Base-by-base conservation (phyloP, 2,888 invertebrate species). In the Himalopsyche anomala region DNA sequence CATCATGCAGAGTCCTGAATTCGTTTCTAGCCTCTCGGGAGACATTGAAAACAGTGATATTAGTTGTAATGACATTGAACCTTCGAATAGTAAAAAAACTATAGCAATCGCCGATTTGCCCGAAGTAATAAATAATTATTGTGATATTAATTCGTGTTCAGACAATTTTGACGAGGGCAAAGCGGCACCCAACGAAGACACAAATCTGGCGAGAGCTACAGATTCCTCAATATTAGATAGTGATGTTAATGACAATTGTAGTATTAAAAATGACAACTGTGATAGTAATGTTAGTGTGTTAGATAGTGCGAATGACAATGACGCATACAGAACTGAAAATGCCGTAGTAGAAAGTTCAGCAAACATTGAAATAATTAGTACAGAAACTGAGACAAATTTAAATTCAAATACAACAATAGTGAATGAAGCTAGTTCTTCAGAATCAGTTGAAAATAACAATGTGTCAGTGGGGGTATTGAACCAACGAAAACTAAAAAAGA, bases 271-370 rank as follows among this genome's bases (percentile, higher is more conserved):
- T 83, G 88, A 88, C 81, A 85, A 87, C 88, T 89, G 89, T 89
- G 89, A 89, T 89, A 89, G 89, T 86, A 89, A 89, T 87, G 85
- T 89, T 89, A 89, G 89, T 83, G 45, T 80, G 42, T 62, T 19
- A 62, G 28, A 36, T 82, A 85, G 62, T 38, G 45, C 40, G 36
- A 82, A 54, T 55, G 82, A 69, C 80, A 45, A n/a, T 84, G 40
- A 56, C 56, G 56, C 19, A 55, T 80, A n/a, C 40, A 28, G 56
- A 40, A 81, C 17, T 81, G 81, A 81, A 81, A 45, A 28, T 81
- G 28, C 42, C n/a, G 12, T 9, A 4, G 55, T 84, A n/a, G 56
- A 28, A 19, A 62, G 5, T 80, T 55, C 36, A 55, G 79, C 28
- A 36, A 74, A 54, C 19, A 28, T n/a, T n/a, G 42, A 15, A 36